Conservation (phyloP, 1,140 invertebrate species). For the Eulimnadia texana region DNA sequence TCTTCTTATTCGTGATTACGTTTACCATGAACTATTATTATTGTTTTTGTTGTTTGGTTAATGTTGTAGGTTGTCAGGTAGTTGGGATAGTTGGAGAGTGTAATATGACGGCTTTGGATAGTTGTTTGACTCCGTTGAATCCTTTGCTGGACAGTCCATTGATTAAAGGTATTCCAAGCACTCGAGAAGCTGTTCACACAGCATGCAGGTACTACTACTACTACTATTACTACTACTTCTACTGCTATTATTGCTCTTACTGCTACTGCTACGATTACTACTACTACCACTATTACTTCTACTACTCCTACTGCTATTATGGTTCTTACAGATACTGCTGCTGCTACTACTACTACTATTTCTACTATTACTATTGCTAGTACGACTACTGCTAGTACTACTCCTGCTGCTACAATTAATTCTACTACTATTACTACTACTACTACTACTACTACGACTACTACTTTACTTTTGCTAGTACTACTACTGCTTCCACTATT, state of each 20-base stretch:
- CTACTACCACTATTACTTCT: background rate
- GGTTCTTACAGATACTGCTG: background rate
- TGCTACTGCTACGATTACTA: background rate
- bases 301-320: background rate
- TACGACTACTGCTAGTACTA: background rate
- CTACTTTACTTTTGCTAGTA: background rate
- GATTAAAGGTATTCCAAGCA: background rate
- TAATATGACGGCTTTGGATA: background rate
- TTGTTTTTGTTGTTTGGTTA: too few species aligned
- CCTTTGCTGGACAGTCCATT: background rate
- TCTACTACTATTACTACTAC: too few species aligned
- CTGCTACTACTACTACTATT: background rate
- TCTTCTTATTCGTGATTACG: too few species aligned
- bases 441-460: background rate
- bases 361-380: background rate
- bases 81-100: background rate
- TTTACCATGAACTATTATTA: background rate
- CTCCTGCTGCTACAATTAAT: too few species aligned
- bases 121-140: background rate
- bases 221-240: background rate
- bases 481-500: background rate
- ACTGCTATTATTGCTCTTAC: background rate
- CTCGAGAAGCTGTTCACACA: background rate
- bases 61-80: too few species aligned
- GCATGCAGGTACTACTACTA: background rate